Evolutionary conservation across 2,888 invertebrate genomes (phyloP), one percentile per base, ranked within the genome.

Genomic region (Petrolisthes cinctipes): DNA sequence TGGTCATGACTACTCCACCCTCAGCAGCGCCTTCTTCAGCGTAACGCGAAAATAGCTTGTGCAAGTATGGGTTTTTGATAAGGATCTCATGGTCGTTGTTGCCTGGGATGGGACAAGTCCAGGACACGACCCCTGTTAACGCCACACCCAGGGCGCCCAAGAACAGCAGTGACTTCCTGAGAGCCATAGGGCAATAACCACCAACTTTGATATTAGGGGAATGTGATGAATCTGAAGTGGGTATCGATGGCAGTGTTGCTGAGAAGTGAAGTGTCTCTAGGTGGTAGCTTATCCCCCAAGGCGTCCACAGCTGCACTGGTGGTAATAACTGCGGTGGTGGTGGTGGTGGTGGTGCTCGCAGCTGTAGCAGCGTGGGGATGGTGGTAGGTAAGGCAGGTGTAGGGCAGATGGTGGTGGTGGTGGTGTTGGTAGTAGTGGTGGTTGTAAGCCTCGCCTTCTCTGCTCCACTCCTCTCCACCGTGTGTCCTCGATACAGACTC

Each of bases 401-500:
- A 7, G 11, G 7, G 75, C 37, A 61, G n/a, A 56, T 37, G 37
- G 23, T 61, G 76, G n/a, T 53, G 61, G 79, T 71, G 51, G 79
- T 71, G 23, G 79, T 23, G 76, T 17, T 17, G 83, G 37, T 23
- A 7, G 20, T 17, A 54, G 79, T 37, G 7, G 85, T 53, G 54
- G 66, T n/a, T 23, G 20, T 23, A 9, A 17, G 11, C 51, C 17
- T 82, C 82, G 71, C 86, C 82, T 82, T 82, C 82, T 76, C 86
- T 61, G 11, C 86, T 66, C 86, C 82, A 78, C 86, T 82, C 86
- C 82, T 86, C 86, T 82, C 86, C 86, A 17, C 86, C 86, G 23
- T 68, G 73, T 76, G 54, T 17, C 78, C 57, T n/a, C 54, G 51
- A 82, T 78, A 82, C 78, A 20, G 71, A 54, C 20, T 75, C 86